phyloP scores from a whole-genome alignment of 2,113 vertebrate species.

The Sula dactylatra region DNA sequence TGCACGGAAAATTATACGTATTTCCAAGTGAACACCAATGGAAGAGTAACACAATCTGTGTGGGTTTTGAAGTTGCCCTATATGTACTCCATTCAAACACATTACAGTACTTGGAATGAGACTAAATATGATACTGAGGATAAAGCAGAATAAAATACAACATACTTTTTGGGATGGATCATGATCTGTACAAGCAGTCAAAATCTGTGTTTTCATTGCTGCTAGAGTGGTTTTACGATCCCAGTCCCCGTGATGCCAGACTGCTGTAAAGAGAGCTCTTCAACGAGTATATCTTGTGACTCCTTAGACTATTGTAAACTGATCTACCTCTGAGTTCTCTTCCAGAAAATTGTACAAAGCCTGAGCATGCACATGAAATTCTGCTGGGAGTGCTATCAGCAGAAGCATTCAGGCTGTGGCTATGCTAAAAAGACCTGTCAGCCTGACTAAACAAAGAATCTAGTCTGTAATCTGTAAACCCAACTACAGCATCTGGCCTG shows the following conservation, averaged over 20 bases:
- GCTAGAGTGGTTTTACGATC: neutral
- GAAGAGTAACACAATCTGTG: constrained; percentile 7
- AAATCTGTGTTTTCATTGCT: neutral
- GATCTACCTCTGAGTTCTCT: neutral
- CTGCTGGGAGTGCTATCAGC: neutral
- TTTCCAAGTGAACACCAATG: neutral
- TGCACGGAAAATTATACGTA: neutral
- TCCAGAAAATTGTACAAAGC: neutral
- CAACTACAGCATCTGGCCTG: neutral
- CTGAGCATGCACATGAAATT: neutral
- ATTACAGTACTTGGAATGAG: neutral
- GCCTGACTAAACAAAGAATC: neutral
- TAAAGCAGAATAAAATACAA: neutral
- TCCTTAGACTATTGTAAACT: neutral
- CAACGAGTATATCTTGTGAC: neutral
- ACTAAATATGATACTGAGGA: neutral
- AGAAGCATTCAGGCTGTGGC: neutral
- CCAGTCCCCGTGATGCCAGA: neutral
- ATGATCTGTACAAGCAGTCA: neutral
- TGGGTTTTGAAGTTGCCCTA: neutral
- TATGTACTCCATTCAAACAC: neutral
- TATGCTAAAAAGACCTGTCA: neutral
- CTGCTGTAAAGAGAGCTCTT: neutral
- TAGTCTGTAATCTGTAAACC: neutral
- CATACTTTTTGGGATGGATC: neutral